These are phyloP conservation scores for Rhadina sibilatrix DNA, from an alignment of 2,113 vertebrate genomes.

Conservation along the genomic window DNA sequence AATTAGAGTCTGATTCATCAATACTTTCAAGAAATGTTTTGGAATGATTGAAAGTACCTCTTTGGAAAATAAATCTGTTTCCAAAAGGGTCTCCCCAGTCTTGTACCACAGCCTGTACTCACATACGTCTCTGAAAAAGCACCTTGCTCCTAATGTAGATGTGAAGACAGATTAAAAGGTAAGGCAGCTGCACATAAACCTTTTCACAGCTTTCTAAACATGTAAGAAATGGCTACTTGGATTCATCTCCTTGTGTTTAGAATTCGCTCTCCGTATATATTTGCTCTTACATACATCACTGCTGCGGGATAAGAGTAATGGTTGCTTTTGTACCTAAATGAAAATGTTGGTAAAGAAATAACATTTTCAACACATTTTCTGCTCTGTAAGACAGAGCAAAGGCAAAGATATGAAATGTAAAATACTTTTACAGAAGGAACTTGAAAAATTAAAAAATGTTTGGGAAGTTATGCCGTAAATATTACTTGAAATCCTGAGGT, in stretches of 20 bases:
- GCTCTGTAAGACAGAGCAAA: background rate
- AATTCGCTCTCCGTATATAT: background rate
- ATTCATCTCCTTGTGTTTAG: background rate
- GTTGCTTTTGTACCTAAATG: conserved; percentile 7
- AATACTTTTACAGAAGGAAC: background rate
- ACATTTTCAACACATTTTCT: conserved; percentile 59
- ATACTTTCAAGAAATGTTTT: background rate
- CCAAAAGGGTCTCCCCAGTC: background rate
- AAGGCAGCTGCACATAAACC: background rate
- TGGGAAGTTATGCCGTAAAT: background rate
- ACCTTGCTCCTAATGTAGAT: background rate
- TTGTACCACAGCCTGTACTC: accelerated
- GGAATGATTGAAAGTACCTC: background rate
- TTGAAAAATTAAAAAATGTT: background rate
- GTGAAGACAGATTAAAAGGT: background rate
- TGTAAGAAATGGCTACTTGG: background rate
- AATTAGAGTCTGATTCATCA: background rate
- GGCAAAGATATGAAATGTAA: background rate
- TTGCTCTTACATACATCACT: background rate
- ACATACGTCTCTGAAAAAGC: background rate
- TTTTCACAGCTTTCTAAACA: background rate
- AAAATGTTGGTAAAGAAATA: conserved; percentile 49
- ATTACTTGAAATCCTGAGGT: background rate
- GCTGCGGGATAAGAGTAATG: background rate
- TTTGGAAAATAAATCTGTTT: background rate